These are phyloP conservation scores for Pogonocherus hispidulus DNA, from an alignment of 2,888 invertebrate species.

Conservation along the genomic window DNA sequence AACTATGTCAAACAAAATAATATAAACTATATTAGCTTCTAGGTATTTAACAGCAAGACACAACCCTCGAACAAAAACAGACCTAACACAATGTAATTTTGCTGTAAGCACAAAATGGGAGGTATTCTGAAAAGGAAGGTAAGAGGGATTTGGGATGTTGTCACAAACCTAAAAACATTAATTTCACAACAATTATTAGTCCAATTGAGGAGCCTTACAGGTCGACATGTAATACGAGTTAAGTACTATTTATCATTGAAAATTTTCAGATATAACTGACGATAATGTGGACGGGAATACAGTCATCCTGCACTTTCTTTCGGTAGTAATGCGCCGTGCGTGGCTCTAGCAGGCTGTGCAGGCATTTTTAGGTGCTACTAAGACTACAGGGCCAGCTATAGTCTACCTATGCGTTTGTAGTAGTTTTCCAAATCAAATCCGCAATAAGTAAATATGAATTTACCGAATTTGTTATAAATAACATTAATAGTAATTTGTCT, in stretches of 20 bases:
- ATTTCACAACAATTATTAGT: constrained; percentile 53
- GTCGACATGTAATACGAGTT: constrained; percentile 23
- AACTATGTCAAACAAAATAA: no score
- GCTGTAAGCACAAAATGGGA: constrained; percentile 49
- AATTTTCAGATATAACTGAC: not conserved
- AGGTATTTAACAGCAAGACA: constrained; percentile 41
- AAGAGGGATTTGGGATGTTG: constrained; percentile 43
- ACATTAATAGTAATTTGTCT: constrained; percentile 27
- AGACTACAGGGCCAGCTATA: constrained; percentile 62
- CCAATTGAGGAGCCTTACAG: constrained; percentile 68
- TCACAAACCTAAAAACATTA: constrained; percentile 42
- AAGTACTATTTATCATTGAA: constrained; percentile 13
- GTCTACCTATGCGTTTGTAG: constrained; percentile 59
- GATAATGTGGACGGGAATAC: constrained; percentile 29
- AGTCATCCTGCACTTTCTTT: constrained; percentile 62
- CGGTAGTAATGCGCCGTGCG: constrained; percentile 64
- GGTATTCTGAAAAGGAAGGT: constrained; percentile 36
- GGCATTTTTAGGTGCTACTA: constrained; percentile 65
- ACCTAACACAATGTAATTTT: constrained; percentile 35
- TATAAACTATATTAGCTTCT: no score
- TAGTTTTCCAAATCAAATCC: constrained; percentile 54
- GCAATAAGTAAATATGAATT: not conserved
- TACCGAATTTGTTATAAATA: not conserved
- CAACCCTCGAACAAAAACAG: constrained; percentile 43
- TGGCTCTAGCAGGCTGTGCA: constrained; percentile 69